Evolutionary conservation across 2,888 invertebrate genomes (phyloP).

Genomic region (Poecilobothrus nobilitatus): DNA sequence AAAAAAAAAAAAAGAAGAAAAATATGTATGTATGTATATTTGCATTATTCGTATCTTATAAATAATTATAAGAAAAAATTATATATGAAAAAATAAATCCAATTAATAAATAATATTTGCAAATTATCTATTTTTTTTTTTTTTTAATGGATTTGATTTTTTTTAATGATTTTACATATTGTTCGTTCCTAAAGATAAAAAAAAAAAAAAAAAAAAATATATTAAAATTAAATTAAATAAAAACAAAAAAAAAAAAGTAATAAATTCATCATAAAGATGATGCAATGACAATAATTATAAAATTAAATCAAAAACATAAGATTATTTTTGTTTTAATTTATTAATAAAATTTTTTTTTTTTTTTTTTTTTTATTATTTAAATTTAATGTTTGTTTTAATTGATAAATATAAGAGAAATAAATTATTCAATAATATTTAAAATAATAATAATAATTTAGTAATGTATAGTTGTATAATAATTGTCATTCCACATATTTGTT

Average conservation of each 20-base stretch:
- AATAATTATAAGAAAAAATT: no score
- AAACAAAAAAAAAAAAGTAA: no score
- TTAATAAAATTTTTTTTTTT: neutral
- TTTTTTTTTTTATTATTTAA: neutral
- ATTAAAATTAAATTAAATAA: neutral
- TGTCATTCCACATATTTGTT: neutral
- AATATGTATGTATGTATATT: no score
- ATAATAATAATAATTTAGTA: no score
- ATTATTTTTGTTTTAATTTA: neutral
- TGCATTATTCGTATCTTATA: no score
- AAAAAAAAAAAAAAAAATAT: neutral
- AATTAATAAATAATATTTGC: no score
- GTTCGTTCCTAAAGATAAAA: constrained; percentile 6
- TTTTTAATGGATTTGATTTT: neutral
- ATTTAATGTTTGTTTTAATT: neutral
- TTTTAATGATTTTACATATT: neutral
- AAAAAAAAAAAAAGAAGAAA: no score
- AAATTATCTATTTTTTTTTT: no score
- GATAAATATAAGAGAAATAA: neutral
- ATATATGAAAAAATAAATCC: no score
- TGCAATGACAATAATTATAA: constrained; percentile 2
- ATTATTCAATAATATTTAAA: neutral
- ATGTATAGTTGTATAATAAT: neutral
- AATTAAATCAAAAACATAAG: neutral
- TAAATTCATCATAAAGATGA: no score